These are phyloP conservation scores for Drosophila auraria DNA, from an alignment of 1,140 invertebrate species.

Conservation along the genomic window DNA sequence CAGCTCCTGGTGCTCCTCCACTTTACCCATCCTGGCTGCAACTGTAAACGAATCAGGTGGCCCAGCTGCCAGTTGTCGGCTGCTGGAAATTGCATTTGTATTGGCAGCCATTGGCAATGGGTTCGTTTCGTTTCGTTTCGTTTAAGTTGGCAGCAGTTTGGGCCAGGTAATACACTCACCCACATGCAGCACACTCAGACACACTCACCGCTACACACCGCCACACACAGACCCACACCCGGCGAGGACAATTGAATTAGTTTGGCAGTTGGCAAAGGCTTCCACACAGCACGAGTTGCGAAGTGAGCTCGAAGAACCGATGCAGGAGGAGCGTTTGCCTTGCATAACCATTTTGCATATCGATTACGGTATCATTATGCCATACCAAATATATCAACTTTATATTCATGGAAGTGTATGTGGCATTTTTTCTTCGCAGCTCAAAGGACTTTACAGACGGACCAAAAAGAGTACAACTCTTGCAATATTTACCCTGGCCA, in stretches of 20 bases:
- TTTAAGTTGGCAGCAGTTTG: constrained; percentile 34
- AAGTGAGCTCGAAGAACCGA: constrained; percentile 20
- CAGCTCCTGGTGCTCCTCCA: constrained; percentile 3
- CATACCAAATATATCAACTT: constrained; percentile 43
- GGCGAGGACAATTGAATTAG: constrained; percentile 78
- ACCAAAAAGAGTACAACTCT: not conserved
- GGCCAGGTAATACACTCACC: constrained; percentile 50
- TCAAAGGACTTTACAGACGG: constrained; percentile 2
- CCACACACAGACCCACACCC: constrained; percentile 17
- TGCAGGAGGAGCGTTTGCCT: constrained; percentile 19
- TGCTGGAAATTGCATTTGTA: constrained; percentile 81
- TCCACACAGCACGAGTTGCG: constrained; percentile 10
- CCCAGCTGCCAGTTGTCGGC: constrained; percentile 77
- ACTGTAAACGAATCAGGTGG: constrained; percentile 78
- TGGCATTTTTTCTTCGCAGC: constrained; percentile 3
- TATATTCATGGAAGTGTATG: constrained; percentile 48
- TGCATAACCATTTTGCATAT: constrained; percentile 51
- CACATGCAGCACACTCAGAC: constrained; percentile 6
- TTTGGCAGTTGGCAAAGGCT: constrained; percentile 70
- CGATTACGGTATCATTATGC: constrained; percentile 58
- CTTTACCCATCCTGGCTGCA: constrained; percentile 6
- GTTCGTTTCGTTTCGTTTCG: constrained; percentile 19
- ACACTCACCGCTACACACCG: not conserved
- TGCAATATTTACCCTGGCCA: not conserved
- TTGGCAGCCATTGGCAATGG: constrained; percentile 77